Evolutionary conservation across 2,113 vertebrate genomes (phyloP).

Genomic region (Limanda limanda): DNA sequence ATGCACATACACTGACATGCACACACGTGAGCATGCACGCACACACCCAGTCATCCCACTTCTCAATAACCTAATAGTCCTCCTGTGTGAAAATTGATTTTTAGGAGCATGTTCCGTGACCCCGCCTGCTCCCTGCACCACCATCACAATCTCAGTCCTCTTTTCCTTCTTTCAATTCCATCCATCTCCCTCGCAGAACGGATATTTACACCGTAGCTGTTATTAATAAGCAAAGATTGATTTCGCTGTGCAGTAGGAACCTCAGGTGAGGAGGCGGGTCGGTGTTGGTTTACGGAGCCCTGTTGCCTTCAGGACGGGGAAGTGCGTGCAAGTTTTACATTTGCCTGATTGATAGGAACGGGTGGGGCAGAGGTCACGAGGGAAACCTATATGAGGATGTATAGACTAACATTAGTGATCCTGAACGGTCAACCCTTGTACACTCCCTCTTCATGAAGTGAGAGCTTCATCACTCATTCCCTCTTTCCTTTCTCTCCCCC

Average conservation of each 20-base stretch:
- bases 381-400: conserved; percentile 75
- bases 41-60: conserved; percentile 79
- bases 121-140: conserved; percentile 30
- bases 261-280: conserved; percentile 64
- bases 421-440: conserved; percentile 65
- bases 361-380: conserved; percentile 54
- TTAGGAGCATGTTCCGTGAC: conserved; percentile 78
- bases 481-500: conserved; percentile 7
- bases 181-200: conserved; percentile 64
- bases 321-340: conserved; percentile 14
- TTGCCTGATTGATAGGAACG: conserved; percentile 48
- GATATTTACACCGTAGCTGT: conserved; percentile 90
- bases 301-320: conserved; percentile 9
- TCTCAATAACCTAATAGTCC: conserved; percentile 91
- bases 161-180: conserved; percentile 59
- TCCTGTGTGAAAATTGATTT: conserved; percentile 98
- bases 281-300: conserved; percentile 29
- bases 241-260: conserved; percentile 84
- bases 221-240: conserved; percentile 89
- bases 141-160: conserved; percentile 53
- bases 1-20: conserved; percentile 3
- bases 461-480: conserved; percentile 65
- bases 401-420: conserved; percentile 70
- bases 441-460: conserved; percentile 49
- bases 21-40: conserved; percentile 10